A percentile compares a stretch with the other conserved stretches of the same genome.
Evolutionary conservation across 2,888 invertebrate species (phyloP).

Genomic region (Micropterix aruncella): DNA sequence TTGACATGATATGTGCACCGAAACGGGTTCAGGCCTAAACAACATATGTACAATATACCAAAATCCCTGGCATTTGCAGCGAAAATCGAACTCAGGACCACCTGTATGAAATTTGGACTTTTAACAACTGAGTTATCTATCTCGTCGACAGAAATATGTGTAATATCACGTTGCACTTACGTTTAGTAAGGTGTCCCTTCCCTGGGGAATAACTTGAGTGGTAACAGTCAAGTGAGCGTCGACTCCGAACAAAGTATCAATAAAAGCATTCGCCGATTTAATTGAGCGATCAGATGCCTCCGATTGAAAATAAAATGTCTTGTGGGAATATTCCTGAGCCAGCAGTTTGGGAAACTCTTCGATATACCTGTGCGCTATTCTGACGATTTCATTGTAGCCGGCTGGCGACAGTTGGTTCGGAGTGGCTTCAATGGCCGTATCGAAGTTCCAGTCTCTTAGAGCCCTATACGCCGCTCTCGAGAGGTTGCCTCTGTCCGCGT

Average conservation of each 20-base stretch:
- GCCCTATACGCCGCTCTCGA: neutral
- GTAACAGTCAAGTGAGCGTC: neutral
- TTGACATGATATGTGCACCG: no score
- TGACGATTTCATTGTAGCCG: neutral
- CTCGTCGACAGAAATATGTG: no score
- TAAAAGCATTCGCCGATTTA: neutral
- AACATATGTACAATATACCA: no score
- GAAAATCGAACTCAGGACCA: no score
- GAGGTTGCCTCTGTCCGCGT: neutral
- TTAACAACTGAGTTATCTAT: no score
- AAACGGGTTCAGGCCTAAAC: no score
- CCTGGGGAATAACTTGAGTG: neutral
- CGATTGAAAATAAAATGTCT: neutral
- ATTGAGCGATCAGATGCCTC: no score
- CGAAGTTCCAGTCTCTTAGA: neutral
- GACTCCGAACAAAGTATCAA: neutral
- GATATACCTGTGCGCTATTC: neutral
- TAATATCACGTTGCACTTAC: no score
- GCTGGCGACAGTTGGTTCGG: neutral
- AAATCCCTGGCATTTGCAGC: no score
- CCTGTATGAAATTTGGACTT: no score
- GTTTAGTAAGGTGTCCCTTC: neutral
- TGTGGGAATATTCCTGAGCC: neutral
- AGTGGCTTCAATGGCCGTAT: neutral
- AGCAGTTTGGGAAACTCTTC: neutral